phyloP scores from a whole-genome alignment of 2,888 invertebrate genomes.

The Tachina grossa region DNA sequence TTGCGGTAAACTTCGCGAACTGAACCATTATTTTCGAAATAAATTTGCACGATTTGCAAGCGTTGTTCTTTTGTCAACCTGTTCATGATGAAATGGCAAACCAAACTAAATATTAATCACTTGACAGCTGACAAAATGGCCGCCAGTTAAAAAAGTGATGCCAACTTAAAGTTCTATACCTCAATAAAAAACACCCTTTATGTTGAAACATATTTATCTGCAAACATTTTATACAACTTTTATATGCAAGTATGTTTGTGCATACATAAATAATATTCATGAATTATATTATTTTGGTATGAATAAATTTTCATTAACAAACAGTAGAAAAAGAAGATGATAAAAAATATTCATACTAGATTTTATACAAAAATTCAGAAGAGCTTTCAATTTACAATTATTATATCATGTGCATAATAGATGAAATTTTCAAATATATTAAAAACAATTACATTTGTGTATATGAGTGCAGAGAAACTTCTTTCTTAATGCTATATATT shows the following conservation, averaged over 20 bases:
- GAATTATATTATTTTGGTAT: constrained; percentile 25
- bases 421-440: constrained; percentile 24
- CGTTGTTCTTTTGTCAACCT: no score
- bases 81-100: no score
- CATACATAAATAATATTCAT: constrained; percentile 18
- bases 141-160: no score
- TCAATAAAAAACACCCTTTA: no score
- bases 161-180: no score
- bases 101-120: no score
- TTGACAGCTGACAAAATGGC: no score
- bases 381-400: constrained; percentile 65
- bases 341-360: constrained; percentile 10
- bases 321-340: neutral
- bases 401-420: constrained; percentile 47
- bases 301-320: constrained; percentile 40
- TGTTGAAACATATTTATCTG: no score
- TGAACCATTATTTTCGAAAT: no score
- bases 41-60: no score
- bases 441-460: constrained; percentile 25
- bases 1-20: no score
- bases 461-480: constrained; percentile 10
- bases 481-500: constrained; percentile 16
- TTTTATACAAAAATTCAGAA: constrained; percentile 48
- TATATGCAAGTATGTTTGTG: neutral
- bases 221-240: no score